phyloP scores from a whole-genome alignment of 2,888 invertebrate species.

The Tipula helvola region DNA sequence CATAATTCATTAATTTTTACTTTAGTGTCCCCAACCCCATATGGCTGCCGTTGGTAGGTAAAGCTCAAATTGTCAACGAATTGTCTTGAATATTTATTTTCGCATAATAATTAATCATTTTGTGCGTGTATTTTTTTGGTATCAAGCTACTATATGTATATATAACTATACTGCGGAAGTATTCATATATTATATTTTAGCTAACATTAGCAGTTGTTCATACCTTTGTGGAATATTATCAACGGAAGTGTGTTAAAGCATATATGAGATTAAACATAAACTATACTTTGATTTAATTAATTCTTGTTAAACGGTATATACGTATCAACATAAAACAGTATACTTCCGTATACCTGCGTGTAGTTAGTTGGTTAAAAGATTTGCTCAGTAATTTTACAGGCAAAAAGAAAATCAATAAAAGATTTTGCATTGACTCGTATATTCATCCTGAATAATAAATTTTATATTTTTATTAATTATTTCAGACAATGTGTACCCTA shows the following conservation, averaged over 20 bases:
- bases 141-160: neutral
- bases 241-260: neutral
- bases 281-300: neutral
- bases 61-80: too few species aligned
- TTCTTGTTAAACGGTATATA: neutral
- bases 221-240: neutral
- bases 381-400: slow-evolving; percentile 18
- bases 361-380: neutral
- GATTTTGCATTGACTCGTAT: neutral
- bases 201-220: neutral
- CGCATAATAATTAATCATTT: neutral
- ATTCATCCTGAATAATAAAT: slow-evolving; percentile 6
- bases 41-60: too few species aligned
- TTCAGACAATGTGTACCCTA: slow-evolving; percentile 72
- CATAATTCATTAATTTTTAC: too few species aligned
- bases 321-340: neutral
- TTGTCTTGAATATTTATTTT: too few species aligned
- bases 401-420: neutral
- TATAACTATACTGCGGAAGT: neutral
- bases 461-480: slow-evolving; percentile 18
- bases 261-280: neutral
- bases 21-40: too few species aligned
- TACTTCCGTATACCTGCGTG: neutral
- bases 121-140: neutral
- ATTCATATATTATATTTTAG: neutral